Evolutionary conservation across 92 coral and sea anemone species (phyloP).

Genomic region (Heteractis magnifica): DNA sequence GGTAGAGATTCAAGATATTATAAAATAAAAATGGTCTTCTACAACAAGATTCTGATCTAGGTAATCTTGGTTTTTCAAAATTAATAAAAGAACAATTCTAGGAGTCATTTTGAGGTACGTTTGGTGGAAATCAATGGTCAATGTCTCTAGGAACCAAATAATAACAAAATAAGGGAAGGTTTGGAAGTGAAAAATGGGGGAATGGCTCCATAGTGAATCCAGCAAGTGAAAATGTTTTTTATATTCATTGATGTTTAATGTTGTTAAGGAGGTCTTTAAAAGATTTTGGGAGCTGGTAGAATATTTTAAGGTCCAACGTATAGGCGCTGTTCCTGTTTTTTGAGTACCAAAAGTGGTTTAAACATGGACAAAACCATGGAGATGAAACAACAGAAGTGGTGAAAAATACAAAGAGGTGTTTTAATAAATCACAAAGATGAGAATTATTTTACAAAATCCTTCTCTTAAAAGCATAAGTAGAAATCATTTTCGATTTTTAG

Average conservation of each 20-base stretch:
- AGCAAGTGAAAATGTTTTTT: neutral
- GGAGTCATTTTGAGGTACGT: neutral
- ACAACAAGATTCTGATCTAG: neutral
- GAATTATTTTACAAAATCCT: neutral
- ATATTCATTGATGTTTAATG: neutral
- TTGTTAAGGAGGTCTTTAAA: neutral
- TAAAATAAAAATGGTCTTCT: neutral
- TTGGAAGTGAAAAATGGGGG: neutral
- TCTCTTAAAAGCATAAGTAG: neutral
- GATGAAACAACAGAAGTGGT: neutral
- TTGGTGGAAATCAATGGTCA: neutral
- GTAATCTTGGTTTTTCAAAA: neutral
- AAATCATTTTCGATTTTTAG: neutral
- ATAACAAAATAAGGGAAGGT: neutral
- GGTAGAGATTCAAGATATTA: neutral
- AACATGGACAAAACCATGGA: constrained; percentile 28
- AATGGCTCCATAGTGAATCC: neutral
- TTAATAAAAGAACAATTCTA: neutral
- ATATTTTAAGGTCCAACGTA: neutral
- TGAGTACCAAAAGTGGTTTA: neutral
- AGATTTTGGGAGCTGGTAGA: neutral
- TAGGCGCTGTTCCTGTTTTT: neutral
- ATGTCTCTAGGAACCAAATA: neutral
- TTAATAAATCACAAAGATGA: constrained; percentile 14
- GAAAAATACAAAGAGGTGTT: constrained; percentile 1